Conservation (phyloP, 2,113 vertebrate genomes). For the Kryptolebias marmoratus region DNA sequence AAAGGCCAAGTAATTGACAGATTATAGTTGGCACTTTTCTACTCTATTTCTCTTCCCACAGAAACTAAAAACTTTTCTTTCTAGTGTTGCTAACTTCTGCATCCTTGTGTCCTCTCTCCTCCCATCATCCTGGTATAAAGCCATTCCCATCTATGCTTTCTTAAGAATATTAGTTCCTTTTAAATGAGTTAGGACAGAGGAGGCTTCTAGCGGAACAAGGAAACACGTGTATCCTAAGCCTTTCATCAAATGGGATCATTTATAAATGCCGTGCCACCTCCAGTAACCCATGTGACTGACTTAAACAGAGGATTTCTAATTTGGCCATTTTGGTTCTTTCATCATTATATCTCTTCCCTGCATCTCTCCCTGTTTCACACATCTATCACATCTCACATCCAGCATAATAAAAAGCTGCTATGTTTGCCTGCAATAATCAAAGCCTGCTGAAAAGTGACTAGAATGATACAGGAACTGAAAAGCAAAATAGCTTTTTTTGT, state of each 20-base stretch:
- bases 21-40: too few relatives aligned
- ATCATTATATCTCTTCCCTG: neutral
- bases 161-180: neutral
- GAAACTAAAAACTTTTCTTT: too few relatives aligned
- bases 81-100: too few relatives aligned
- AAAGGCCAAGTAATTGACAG: too few relatives aligned
- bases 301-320: neutral
- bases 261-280: neutral
- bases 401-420: neutral
- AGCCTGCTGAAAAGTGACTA: neutral
- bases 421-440: neutral
- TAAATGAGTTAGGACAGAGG: neutral
- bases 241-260: neutral
- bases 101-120: neutral
- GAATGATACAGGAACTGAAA: conserved; percentile 4
- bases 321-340: neutral
- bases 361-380: neutral
- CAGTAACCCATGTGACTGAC: neutral
- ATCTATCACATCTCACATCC: neutral
- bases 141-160: neutral
- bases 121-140: neutral
- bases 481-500: neutral
- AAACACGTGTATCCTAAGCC: neutral
- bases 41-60: too few relatives aligned
- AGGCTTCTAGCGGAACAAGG: neutral